Evolutionary conservation across 2,888 invertebrate species (phyloP), one percentile per base, ranked within the genome.

Genomic region (Lingula anatina): DNA sequence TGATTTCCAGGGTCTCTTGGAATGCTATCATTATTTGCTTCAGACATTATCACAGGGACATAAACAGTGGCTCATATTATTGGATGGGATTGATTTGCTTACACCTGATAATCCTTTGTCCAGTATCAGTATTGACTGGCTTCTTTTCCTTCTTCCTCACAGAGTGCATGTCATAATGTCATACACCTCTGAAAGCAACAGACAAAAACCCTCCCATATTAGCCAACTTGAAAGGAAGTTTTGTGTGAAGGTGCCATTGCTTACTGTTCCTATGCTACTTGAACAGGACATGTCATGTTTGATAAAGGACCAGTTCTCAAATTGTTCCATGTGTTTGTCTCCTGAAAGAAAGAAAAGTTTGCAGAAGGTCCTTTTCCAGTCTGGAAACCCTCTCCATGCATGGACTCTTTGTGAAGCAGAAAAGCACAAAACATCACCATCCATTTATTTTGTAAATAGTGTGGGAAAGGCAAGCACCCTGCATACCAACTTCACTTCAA

Each of bases 151-250:
- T 9, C 39, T 47, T 15, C 41, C 27, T 18, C 47, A 28, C 2
- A 28, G 36, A 5, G 44, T 44, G 5, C 44, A 44, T 44, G 24
- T 44, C 2, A 28, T 44, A 18, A 26, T 44, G 31, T 44, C 44
- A 2, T 35, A 21, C 15, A 35, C 44, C 3, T 21, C 24, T 5
- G 39, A 18, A 9, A 39, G 7, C 39, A 20, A 39, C 18, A 43
- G n/a, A n/a, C n/a, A n/a, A n/a, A n/a, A n/a, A n/a, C n/a, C n/a
- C n/a, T n/a, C n/a, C n/a, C n/a, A n/a, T n/a, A n/a, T n/a, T n/a
- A n/a, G n/a, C n/a, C n/a, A n/a, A n/a, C n/a, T n/a, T n/a, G n/a
- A n/a, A n/a, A n/a, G n/a, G n/a, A n/a, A n/a, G n/a, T n/a, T n/a
- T n/a, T n/a, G n/a, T n/a, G n/a, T n/a, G n/a, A n/a, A n/a, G n/a